Evolutionary conservation across 2,888 invertebrate species (phyloP).

Genomic region (Chrysotoxum bicinctum): DNA sequence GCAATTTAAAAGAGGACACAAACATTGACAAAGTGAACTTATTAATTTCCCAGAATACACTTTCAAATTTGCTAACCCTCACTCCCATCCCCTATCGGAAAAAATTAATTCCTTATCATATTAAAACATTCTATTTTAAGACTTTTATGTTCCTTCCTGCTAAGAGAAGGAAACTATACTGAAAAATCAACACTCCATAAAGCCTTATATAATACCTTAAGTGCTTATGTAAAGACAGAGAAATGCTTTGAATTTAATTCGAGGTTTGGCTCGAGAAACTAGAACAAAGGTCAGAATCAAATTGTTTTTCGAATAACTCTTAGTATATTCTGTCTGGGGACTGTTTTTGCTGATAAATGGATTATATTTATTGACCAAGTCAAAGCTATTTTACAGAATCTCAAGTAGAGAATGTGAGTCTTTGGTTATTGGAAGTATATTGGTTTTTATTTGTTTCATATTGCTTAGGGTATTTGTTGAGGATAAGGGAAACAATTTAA

Average conservation of each 20-base stretch:
- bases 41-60: background rate
- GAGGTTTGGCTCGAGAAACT: background rate
- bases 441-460: background rate
- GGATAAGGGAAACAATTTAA: background rate
- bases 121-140: slow-evolving; percentile 11
- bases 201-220: background rate
- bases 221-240: background rate
- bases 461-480: background rate
- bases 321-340: background rate
- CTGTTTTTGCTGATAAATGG: slow-evolving; percentile 27
- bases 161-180: background rate
- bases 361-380: slow-evolving; percentile 9
- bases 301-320: slow-evolving; percentile 3
- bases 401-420: background rate
- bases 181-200: background rate
- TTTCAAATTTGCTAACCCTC: background rate
- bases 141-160: background rate
- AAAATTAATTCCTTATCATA: slow-evolving; percentile 15
- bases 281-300: slow-evolving; percentile 20
- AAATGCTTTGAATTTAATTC: slow-evolving; percentile 11
- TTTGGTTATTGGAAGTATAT: background rate
- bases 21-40: slow-evolving; percentile 12
- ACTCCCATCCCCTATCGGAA: background rate
- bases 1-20: background rate
- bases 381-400: background rate